phyloP scores from a whole-genome alignment of 2,113 vertebrate species.

The Callipepla californica region DNA sequence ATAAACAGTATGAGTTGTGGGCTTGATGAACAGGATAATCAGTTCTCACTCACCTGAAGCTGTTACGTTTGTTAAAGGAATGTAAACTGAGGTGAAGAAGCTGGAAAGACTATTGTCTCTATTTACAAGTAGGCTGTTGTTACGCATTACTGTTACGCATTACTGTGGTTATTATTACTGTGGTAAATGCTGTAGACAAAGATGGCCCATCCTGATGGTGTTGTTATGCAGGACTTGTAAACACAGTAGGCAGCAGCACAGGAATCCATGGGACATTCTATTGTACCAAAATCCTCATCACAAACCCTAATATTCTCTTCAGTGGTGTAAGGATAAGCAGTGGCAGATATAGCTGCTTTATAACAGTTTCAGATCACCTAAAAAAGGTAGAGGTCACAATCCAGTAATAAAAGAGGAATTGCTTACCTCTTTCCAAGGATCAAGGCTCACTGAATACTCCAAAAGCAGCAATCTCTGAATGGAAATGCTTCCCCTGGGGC shows the following conservation, averaged over 20 bases:
- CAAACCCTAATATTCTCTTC: slow-evolving; percentile 24
- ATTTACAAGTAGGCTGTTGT: neutral
- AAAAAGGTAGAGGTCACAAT: too few species aligned
- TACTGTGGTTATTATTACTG: neutral
- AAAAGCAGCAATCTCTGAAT: too few species aligned
- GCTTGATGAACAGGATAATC: neutral
- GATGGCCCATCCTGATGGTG: neutral
- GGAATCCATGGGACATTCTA: neutral
- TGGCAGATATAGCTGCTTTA: too few species aligned
- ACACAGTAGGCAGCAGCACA: neutral
- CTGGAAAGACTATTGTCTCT: neutral
- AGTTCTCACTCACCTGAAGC: neutral
- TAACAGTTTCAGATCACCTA: too few species aligned
- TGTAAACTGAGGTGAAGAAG: neutral
- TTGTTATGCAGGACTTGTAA: neutral
- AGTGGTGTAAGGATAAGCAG: slow-evolving; percentile 28
- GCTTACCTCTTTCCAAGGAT: too few species aligned
- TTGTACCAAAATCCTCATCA: neutral
- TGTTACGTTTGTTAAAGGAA: neutral
- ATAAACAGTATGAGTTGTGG: neutral
- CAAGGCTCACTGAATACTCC: too few species aligned
- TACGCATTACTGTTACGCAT: neutral
- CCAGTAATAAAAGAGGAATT: too few species aligned
- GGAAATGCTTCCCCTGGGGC: too few species aligned
- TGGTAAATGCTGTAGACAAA: neutral